phyloP scores from a whole-genome alignment of 2,113 vertebrate species.

The Entomyzon cyanotis region DNA sequence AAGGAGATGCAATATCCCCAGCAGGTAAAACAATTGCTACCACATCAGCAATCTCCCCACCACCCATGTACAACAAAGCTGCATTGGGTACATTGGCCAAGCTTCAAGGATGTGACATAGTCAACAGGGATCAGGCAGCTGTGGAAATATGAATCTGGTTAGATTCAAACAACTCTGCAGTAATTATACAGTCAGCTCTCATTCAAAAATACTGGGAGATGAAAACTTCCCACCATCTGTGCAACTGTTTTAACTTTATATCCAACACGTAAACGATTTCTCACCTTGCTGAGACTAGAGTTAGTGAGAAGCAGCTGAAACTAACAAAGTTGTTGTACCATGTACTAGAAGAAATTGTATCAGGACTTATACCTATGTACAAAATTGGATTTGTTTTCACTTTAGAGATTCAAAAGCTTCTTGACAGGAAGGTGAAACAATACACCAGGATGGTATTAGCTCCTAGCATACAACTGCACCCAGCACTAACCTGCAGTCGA shows the following conservation, averaged over 20 bases:
- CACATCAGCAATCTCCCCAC: background rate
- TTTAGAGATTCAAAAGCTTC: background rate
- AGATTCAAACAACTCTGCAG: background rate
- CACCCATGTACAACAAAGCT: background rate
- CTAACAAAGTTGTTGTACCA: background rate
- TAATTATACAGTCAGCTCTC: background rate
- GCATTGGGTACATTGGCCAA: background rate
- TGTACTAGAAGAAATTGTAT: background rate
- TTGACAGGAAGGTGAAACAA: background rate
- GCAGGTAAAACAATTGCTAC: background rate
- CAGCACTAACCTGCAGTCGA: background rate
- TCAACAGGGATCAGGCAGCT: background rate
- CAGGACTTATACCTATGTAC: background rate
- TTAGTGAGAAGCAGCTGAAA: background rate
- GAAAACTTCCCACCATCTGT: background rate
- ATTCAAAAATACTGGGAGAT: background rate
- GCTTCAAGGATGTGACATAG: fast-evolving
- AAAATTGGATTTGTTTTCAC: background rate
- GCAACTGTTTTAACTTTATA: background rate
- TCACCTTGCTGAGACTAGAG: background rate
- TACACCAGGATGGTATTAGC: background rate
- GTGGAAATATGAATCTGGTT: background rate
- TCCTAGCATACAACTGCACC: background rate
- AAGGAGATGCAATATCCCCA: background rate
- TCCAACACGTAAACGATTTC: background rate